Conservation (phyloP, 2,113 vertebrate species). For the Catharus minimus region DNA sequence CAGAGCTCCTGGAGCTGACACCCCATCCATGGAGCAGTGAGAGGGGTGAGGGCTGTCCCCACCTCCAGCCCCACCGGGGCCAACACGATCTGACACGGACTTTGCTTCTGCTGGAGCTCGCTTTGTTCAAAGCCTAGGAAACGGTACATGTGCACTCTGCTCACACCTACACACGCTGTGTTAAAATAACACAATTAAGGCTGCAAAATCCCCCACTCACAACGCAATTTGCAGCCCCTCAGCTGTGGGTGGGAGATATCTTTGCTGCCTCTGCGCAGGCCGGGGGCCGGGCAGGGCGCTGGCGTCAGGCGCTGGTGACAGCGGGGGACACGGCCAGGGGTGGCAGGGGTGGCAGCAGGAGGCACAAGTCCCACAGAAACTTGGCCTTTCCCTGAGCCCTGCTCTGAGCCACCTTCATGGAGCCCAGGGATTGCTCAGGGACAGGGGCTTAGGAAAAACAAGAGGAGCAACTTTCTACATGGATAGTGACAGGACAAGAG, state of each 20-base stretch:
- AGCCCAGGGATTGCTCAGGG: rapidly evolving
- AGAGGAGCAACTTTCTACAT: background rate
- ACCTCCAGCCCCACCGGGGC: background rate
- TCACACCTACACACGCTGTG: conserved; percentile 58
- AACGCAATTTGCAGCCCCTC: conserved; percentile 59
- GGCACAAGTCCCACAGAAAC: background rate
- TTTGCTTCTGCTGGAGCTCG: conserved; percentile 10
- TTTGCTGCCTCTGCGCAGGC: conserved; percentile 35
- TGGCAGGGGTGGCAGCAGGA: background rate
- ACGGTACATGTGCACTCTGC: conserved; percentile 51
- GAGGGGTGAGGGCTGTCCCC: background rate
- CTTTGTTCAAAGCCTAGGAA: conserved; percentile 61
- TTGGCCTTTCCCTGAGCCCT: rapidly evolving
- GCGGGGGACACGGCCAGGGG: background rate
- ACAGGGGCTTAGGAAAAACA: background rate
- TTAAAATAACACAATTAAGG: conserved; percentile 63
- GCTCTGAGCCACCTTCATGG: rapidly evolving
- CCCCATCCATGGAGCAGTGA: rapidly evolving
- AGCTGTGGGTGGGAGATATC: conserved; percentile 46
- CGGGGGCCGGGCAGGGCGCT: conserved; percentile 8
- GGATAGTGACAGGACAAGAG: background rate
- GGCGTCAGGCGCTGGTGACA: background rate
- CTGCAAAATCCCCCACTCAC: conserved; percentile 58
- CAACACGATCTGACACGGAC: background rate
- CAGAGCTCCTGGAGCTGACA: background rate